Base-by-base conservation (phyloP, 2,113 vertebrate genomes). In the Barbus barbus region DNA sequence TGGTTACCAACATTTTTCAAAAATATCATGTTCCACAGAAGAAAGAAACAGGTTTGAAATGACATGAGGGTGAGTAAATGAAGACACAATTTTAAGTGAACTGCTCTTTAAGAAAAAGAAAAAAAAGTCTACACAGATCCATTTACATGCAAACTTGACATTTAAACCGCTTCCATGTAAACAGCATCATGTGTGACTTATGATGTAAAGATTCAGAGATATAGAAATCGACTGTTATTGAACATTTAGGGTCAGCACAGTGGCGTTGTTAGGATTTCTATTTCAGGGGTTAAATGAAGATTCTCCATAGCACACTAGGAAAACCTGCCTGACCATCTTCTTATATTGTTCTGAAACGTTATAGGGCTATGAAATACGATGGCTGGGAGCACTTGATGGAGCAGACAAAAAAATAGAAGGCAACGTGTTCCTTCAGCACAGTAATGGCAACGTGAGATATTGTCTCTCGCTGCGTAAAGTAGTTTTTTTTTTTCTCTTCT, bases 381-480 rank as follows among this genome's bases (percentile, higher is more conserved):
- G 13, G 7, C 48, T 81, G 24, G 26, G 26, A 33, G 36, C 76
- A 18, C 63, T 60, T 56, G 22, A 80, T 46, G 28, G 9, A 69
- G 28, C 41, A 69, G 36, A 28, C 5, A 3, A 65, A 84, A 46
- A 36, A 41, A 44, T 33, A 60, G 31, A 80, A 53, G 44, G 41
- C 48, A 69, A 28, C 38, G 20, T 28, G 74, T 83, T 67, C 51
- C 73, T 76, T 76, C 80, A 77, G 75, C 46, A 78, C 61, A 71
- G 61, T 78, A 86, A 83, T 48, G 65, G 65, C 67, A 63, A 83
- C 69, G 22, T 56, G 69, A 81, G 63, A 56, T 82, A 53, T 81
- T 36, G 76, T 85, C 80, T 73, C 38, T 36, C 26, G 71, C 44
- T 75, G 72, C 60, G 36, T 56, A 71, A 67, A 81, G 74, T 20